Conservation (phyloP, 2,888 invertebrate species). For the Perizoma affinitatum region DNA sequence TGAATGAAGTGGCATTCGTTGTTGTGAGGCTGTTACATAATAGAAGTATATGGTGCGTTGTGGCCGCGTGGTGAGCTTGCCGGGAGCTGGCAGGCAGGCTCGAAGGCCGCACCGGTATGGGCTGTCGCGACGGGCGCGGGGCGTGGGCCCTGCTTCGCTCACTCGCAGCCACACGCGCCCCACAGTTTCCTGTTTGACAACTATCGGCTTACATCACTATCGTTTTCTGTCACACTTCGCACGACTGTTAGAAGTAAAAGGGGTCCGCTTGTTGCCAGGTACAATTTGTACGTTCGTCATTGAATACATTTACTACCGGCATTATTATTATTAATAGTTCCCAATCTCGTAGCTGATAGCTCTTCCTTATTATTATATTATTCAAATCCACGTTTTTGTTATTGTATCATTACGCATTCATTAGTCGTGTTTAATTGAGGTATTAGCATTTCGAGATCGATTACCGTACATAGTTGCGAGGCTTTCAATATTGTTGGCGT, state of each 20-base stretch:
- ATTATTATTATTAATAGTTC: slow-evolving; percentile 71
- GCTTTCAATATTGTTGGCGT: slow-evolving; percentile 44
- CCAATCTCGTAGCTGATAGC: slow-evolving; percentile 59
- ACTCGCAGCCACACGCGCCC: slow-evolving; percentile 74
- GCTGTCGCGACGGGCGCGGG: slow-evolving; percentile 67
- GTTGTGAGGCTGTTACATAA: slow-evolving; percentile 71
- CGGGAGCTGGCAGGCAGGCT: slow-evolving; percentile 19
- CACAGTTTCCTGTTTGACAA: slow-evolving; percentile 82
- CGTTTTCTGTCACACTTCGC: slow-evolving; percentile 78
- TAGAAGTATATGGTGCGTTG: slow-evolving; percentile 56
- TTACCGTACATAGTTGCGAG: slow-evolving; percentile 47
- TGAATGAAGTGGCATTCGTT: slow-evolving; percentile 76
- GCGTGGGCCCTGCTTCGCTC: slow-evolving; percentile 66
- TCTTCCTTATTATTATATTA: slow-evolving; percentile 72
- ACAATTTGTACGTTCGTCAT: slow-evolving; percentile 66
- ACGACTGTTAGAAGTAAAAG: slow-evolving; percentile 77
- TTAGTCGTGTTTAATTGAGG: slow-evolving; percentile 51
- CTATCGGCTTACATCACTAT: slow-evolving; percentile 83
- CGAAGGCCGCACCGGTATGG: slow-evolving; percentile 39
- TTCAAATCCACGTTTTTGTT: slow-evolving; percentile 56
- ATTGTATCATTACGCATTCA: slow-evolving; percentile 50
- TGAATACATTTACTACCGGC: slow-evolving; percentile 68
- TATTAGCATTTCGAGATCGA: slow-evolving; percentile 55
- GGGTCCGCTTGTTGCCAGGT: slow-evolving; percentile 79
- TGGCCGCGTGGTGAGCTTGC: slow-evolving; percentile 31